These are phyloP conservation scores for Pocillopora verrucosa DNA, from an alignment of 64 coral and sea anemone genomes.

Conservation along the genomic window DNA sequence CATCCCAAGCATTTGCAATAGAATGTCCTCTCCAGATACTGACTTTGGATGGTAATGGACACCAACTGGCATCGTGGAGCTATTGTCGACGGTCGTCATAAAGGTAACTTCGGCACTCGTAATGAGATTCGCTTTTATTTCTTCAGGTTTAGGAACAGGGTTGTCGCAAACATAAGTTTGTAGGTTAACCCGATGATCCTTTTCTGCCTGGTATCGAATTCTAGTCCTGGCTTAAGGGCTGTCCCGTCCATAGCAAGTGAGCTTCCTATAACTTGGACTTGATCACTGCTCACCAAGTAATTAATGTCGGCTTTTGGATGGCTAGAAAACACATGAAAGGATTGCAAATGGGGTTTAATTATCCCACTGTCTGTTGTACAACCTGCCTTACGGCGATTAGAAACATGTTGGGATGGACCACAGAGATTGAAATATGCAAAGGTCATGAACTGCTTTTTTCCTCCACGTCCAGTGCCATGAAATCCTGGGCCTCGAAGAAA, in stretches of 20 bases:
- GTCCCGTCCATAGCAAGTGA: slow-evolving; percentile 62
- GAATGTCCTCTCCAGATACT: slow-evolving; percentile 47
- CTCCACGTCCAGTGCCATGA: slow-evolving; percentile 55
- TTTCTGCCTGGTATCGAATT: slow-evolving; percentile 69
- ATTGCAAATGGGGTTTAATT: slow-evolving; percentile 64
- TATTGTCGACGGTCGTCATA: slow-evolving; percentile 62
- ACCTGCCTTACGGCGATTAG: slow-evolving; percentile 42
- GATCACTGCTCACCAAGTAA: slow-evolving; percentile 35
- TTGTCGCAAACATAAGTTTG: slow-evolving; percentile 54
- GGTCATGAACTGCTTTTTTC: slow-evolving; percentile 36
- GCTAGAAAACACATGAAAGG: slow-evolving; percentile 29
- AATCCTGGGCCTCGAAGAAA: slow-evolving; percentile 54
- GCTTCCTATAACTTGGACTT: slow-evolving; percentile 47
- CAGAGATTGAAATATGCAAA: slow-evolving; percentile 63
- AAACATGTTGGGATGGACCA: slow-evolving; percentile 53
- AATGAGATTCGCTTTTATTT: slow-evolving; percentile 55
- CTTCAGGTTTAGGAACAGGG: slow-evolving; percentile 61
- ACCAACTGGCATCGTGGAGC: slow-evolving; percentile 74
- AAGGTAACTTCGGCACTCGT: slow-evolving; percentile 56
- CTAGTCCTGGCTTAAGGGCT: slow-evolving; percentile 59
- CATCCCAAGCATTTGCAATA: slow-evolving; percentile 45
- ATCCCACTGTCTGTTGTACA: slow-evolving; percentile 64
- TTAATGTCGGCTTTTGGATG: slow-evolving; percentile 53
- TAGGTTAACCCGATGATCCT: slow-evolving; percentile 56
- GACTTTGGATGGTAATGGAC: slow-evolving; percentile 68